phyloP scores from a whole-genome alignment of 2,113 vertebrate genomes.

The Steatornis caripensis region DNA sequence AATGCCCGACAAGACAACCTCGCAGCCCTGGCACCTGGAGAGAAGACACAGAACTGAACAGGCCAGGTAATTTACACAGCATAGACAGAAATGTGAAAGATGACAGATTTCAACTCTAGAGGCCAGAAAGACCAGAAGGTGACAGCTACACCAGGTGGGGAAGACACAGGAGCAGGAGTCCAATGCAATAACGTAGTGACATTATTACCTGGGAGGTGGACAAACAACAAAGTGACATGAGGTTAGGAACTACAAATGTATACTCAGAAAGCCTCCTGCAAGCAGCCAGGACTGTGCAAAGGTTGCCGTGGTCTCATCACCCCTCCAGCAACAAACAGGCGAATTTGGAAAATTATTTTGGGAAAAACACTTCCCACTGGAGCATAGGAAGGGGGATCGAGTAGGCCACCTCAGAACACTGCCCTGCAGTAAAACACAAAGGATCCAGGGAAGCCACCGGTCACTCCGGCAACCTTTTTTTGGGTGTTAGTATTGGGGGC shows the following conservation, averaged over 20 bases:
- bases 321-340: background rate
- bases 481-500: background rate
- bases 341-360: background rate
- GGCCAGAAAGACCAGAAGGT: background rate
- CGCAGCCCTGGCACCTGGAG: conserved; percentile 92
- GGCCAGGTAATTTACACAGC: background rate
- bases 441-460: background rate
- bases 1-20: conserved; percentile 90
- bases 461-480: background rate
- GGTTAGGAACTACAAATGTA: background rate
- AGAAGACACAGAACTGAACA: background rate
- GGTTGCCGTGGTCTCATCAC: fast-evolving
- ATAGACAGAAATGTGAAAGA: fast-evolving
- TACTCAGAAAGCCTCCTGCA: background rate
- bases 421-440: background rate
- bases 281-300: background rate
- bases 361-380: fast-evolving
- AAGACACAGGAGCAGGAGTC: background rate
- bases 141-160: background rate
- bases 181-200: background rate
- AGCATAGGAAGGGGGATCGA: fast-evolving
- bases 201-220: background rate
- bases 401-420: background rate
- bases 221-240: background rate
- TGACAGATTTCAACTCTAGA: background rate